Evolutionary conservation across 2,113 vertebrate genomes (phyloP).

Genomic region (Takifugu bimaculatus): DNA sequence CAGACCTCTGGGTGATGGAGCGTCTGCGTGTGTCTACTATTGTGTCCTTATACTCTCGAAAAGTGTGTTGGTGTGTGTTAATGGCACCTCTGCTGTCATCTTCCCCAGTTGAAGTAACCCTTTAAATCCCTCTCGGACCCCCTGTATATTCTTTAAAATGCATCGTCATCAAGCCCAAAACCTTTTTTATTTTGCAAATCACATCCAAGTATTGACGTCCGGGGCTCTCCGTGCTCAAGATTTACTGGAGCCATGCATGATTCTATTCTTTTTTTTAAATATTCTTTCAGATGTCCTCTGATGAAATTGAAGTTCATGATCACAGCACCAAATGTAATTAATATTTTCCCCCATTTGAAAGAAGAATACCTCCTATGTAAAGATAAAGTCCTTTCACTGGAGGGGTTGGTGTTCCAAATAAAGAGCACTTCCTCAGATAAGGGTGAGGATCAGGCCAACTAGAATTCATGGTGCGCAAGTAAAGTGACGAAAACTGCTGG

Average conservation of each 20-base stretch:
- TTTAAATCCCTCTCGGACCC: conserved; percentile 10
- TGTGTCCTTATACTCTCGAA: background rate
- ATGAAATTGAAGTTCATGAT: conserved; percentile 37
- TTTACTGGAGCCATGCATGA: conserved; percentile 24
- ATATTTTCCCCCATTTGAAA: no score
- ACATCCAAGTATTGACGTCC: conserved; percentile 41
- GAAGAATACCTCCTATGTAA: no score
- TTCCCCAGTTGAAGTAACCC: background rate
- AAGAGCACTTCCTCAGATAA: no score
- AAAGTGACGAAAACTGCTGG: no score
- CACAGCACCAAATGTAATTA: background rate
- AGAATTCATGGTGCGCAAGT: no score
- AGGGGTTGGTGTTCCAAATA: no score
- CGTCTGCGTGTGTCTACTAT: conserved; percentile 24
- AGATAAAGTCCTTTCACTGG: no score
- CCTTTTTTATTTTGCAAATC: conserved; percentile 25
- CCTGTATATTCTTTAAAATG: conserved; percentile 19
- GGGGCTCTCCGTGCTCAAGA: conserved; percentile 24
- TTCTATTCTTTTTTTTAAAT: conserved; percentile 34
- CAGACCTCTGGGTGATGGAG: conserved; percentile 42
- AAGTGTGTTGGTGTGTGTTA: background rate
- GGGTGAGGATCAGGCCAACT: no score
- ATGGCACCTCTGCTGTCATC: background rate
- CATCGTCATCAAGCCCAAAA: conserved; percentile 13
- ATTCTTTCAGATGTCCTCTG: conserved; percentile 37